Percentiles rank a stretch among this genome's conserved stretches.
Conservation (phyloP, 2,113 vertebrate genomes). For the Takifugu bimaculatus region DNA sequence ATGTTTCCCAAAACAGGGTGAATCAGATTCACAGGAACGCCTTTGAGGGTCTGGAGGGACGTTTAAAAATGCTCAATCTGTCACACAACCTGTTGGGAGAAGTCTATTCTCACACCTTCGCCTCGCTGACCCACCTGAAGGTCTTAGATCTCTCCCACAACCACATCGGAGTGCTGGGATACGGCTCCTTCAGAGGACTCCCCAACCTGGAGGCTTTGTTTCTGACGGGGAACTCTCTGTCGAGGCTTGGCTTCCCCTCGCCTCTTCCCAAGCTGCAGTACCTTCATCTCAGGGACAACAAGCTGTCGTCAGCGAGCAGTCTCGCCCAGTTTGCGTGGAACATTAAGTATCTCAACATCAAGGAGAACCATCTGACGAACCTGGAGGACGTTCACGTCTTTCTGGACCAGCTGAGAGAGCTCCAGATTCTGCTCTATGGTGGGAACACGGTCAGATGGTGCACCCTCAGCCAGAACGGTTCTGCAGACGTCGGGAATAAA, state of each 20-base stretch:
- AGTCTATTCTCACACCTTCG: slow-evolving; percentile 74
- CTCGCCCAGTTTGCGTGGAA: slow-evolving; percentile 23
- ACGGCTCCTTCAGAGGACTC: slow-evolving; percentile 71
- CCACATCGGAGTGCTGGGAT: slow-evolving; percentile 77
- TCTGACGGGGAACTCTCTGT: slow-evolving; percentile 82
- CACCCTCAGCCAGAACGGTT: fast-evolving
- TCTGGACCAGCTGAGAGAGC: slow-evolving; percentile 43
- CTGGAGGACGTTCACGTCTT: slow-evolving; percentile 69
- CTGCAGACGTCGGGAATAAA: slow-evolving; percentile 20
- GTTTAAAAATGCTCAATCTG: slow-evolving; percentile 76
- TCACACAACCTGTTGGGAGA: slow-evolving; percentile 83
- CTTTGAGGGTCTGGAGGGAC: slow-evolving; percentile 75
- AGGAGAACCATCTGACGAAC: slow-evolving; percentile 75
- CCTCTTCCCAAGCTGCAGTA: slow-evolving; percentile 52
- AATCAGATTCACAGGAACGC: slow-evolving; percentile 75
- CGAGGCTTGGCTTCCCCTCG: slow-evolving; percentile 55
- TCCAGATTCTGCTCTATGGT: slow-evolving; percentile 65
- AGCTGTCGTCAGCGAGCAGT: slow-evolving; percentile 36
- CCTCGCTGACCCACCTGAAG: slow-evolving; percentile 63
- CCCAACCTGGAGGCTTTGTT: slow-evolving; percentile 61
- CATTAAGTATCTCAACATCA: slow-evolving; percentile 62
- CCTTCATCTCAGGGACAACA: slow-evolving; percentile 76
- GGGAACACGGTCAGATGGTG: slow-evolving; percentile 79
- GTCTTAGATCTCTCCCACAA: slow-evolving; percentile 82
- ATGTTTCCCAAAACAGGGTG: slow-evolving; percentile 78